Percentiles rank a stretch among this genome's conserved stretches.
phyloP scores from a whole-genome alignment of 2,113 vertebrate genomes.

The Anolis sagrei region DNA sequence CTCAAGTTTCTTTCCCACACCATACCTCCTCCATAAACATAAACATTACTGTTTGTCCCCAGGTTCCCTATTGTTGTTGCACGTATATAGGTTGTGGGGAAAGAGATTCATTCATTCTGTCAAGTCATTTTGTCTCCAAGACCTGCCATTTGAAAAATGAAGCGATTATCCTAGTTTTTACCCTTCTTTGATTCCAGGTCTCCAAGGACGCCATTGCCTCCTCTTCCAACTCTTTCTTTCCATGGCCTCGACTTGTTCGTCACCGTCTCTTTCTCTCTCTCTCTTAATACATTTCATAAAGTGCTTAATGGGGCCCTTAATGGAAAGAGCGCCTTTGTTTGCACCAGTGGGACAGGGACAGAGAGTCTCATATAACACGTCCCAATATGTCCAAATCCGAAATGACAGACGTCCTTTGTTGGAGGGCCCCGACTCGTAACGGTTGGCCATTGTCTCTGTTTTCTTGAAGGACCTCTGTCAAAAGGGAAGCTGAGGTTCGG shows the following conservation, averaged over 20 bases:
- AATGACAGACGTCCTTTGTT: constrained; percentile 68
- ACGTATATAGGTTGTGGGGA: too few relatives aligned
- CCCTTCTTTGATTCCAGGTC: constrained; percentile 17
- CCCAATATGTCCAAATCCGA: constrained; percentile 68
- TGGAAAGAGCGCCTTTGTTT: constrained; percentile 68
- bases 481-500: constrained; percentile 62
- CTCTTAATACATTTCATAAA: too few relatives aligned
- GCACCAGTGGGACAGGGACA: constrained; percentile 49
- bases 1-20: too few relatives aligned
- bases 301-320: constrained; percentile 40
- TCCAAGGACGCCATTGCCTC: neutral
- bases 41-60: too few relatives aligned
- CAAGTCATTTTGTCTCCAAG: neutral
- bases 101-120: neutral
- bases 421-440: constrained; percentile 57
- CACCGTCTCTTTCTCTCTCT: constrained; percentile 38
- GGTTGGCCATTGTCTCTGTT: constrained; percentile 67
- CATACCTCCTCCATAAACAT: too few relatives aligned
- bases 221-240: neutral
- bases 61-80: too few relatives aligned
- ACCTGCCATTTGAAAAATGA: neutral
- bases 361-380: neutral
- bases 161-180: neutral
- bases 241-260: constrained; percentile 44
- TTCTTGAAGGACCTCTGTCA: constrained; percentile 57